These are phyloP conservation scores for Zosterops lateralis DNA, from an alignment of 2,113 vertebrate genomes.

Conservation along the genomic window DNA sequence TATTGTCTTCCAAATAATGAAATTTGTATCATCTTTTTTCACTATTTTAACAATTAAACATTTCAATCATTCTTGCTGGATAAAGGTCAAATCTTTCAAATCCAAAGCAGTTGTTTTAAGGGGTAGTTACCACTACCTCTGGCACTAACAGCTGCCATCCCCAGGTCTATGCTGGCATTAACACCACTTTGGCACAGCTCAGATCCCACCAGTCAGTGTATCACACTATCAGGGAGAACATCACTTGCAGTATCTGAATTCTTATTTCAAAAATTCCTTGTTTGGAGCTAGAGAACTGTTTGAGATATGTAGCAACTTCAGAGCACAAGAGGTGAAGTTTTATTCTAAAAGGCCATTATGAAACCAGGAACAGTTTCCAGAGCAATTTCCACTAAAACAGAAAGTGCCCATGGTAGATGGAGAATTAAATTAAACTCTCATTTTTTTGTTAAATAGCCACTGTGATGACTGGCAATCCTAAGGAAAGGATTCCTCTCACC, in stretches of 20 bases:
- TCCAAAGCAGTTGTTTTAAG: neutral
- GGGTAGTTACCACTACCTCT: neutral
- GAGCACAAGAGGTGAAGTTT: neutral
- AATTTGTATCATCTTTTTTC: neutral
- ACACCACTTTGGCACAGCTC: neutral
- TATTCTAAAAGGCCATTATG: neutral
- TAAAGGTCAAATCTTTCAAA: neutral
- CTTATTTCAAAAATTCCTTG: neutral
- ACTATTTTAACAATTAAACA: neutral
- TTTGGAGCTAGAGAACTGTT: neutral
- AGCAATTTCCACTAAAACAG: neutral
- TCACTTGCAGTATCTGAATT: neutral
- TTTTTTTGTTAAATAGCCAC: neutral
- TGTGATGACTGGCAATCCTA: neutral
- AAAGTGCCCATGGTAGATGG: neutral
- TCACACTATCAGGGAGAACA: neutral
- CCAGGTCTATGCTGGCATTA: neutral
- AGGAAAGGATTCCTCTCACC: neutral
- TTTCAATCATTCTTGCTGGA: neutral
- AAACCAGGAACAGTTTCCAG: neutral
- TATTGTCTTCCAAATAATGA: constrained; percentile 38
- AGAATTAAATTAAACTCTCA: neutral
- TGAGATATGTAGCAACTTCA: neutral
- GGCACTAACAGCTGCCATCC: neutral
- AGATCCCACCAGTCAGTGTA: neutral